These are phyloP conservation scores for Girardia tigrina DNA, from an alignment of 2,888 invertebrate species.

Conservation along the genomic window DNA sequence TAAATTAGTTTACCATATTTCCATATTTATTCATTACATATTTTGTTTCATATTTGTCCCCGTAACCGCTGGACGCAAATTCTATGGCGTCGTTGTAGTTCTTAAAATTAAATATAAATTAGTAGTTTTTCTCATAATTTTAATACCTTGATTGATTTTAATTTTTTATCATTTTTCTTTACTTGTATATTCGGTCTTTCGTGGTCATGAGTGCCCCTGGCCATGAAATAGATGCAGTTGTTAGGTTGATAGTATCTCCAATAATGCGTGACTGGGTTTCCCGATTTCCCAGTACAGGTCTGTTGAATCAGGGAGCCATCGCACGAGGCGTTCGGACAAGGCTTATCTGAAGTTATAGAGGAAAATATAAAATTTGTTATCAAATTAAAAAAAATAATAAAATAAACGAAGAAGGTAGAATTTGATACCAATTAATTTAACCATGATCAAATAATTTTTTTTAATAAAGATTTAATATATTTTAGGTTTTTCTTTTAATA, in stretches of 20 bases:
- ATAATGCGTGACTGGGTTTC: conserved; percentile 3
- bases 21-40: neutral
- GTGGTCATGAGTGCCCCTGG: neutral
- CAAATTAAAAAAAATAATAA: too few relatives aligned
- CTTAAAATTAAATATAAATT: neutral
- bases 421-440: too few relatives aligned
- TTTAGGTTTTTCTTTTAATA: too few relatives aligned
- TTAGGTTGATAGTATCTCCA: neutral
- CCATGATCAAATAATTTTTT: too few relatives aligned
- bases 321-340: neutral
- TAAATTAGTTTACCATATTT: too few relatives aligned
- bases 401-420: too few relatives aligned
- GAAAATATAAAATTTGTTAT: too few relatives aligned
- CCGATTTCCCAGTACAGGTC: neutral
- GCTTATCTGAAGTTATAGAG: neutral
- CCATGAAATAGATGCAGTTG: conserved; percentile 13
- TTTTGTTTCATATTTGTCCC: neutral
- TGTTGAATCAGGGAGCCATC: neutral
- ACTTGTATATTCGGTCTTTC: conserved; percentile 7
- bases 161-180: neutral
- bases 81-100: neutral
- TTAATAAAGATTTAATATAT: too few relatives aligned
- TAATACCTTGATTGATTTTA: neutral
- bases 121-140: neutral
- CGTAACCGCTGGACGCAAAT: neutral